These are phyloP conservation scores for Hedychridium roseum DNA, from an alignment of 2,888 invertebrate species.

Conservation along the genomic window DNA sequence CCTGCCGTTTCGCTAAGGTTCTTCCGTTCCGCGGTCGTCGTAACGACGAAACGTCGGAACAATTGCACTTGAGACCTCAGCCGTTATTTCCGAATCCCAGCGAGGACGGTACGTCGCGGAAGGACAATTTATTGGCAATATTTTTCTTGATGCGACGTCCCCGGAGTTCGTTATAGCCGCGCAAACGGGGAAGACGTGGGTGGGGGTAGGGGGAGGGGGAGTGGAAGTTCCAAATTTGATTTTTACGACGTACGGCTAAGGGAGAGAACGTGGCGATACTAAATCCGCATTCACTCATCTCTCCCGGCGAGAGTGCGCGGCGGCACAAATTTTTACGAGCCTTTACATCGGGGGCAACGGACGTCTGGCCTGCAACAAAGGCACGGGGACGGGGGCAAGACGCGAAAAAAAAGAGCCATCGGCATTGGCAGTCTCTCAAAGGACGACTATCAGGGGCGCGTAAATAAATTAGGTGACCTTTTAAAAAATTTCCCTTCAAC, in stretches of 20 bases:
- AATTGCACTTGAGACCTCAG: too few relatives aligned
- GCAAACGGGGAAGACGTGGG: slow-evolving; percentile 7
- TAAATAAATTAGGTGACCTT: too few relatives aligned
- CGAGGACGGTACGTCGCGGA: slow-evolving; percentile 1
- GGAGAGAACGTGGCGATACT: slow-evolving; percentile 7
- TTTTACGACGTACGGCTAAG: slow-evolving; percentile 19
- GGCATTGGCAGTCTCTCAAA: too few relatives aligned
- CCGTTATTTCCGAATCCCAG: background rate
- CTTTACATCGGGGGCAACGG: slow-evolving; percentile 23
- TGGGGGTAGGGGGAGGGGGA: background rate
- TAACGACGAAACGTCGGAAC: too few relatives aligned
- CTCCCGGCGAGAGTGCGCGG: slow-evolving; percentile 7
- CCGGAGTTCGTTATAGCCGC: slow-evolving; percentile 14
- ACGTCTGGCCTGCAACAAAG: too few relatives aligned
- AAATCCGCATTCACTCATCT: slow-evolving; percentile 11
- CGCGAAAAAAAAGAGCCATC: too few relatives aligned
- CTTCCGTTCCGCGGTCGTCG: too few relatives aligned
- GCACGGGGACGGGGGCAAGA: too few relatives aligned
- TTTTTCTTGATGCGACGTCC: slow-evolving; percentile 17
- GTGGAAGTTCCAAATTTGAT: slow-evolving; percentile 27
- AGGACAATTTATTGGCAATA: slow-evolving; percentile 25
- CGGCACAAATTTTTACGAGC: slow-evolving; percentile 27
- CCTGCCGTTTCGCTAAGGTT: too few relatives aligned
- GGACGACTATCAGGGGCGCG: too few relatives aligned
- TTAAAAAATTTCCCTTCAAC: too few relatives aligned